Percentiles rank a stretch among this genome's conserved stretches.
phyloP scores from a whole-genome alignment of 2,888 invertebrate genomes.

The Nebria brevicollis region DNA sequence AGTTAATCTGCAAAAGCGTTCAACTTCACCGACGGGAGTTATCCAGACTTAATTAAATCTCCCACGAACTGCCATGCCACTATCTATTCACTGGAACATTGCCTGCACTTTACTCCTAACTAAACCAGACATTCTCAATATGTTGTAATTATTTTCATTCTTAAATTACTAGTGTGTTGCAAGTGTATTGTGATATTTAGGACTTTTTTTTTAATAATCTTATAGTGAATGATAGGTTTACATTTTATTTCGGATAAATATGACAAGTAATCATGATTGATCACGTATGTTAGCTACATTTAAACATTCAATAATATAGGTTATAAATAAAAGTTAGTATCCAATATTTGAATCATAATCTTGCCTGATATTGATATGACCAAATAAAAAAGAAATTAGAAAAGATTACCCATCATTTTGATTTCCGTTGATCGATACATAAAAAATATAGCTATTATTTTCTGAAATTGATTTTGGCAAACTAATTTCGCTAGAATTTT shows the following conservation, averaged over 20 bases:
- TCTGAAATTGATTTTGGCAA: neutral
- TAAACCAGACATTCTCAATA: neutral
- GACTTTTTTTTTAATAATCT: too few species aligned
- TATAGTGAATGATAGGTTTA: too few species aligned
- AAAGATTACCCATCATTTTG: neutral
- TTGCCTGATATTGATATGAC: neutral
- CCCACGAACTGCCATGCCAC: conserved; percentile 5
- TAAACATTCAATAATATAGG: too few species aligned
- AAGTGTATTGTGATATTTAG: too few species aligned
- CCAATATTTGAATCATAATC: too few species aligned
- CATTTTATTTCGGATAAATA: too few species aligned
- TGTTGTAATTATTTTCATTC: neutral
- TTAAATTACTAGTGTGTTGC: neutral
- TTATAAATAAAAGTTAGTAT: too few species aligned
- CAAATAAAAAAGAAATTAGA: neutral
- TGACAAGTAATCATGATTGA: too few species aligned
- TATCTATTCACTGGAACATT: conserved; percentile 7
- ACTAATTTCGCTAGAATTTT: neutral
- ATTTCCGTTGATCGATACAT: neutral
- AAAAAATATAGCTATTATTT: neutral
- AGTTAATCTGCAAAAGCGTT: conserved; percentile 31
- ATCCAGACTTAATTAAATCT: conserved; percentile 21
- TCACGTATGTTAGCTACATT: too few species aligned
- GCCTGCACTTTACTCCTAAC: neutral
- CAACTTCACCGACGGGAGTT: neutral